A percentile compares a stretch with the other conserved stretches of the same genome.
Evolutionary conservation across 2,888 invertebrate species (phyloP).

Genomic region (Sclerodermus sp.): DNA sequence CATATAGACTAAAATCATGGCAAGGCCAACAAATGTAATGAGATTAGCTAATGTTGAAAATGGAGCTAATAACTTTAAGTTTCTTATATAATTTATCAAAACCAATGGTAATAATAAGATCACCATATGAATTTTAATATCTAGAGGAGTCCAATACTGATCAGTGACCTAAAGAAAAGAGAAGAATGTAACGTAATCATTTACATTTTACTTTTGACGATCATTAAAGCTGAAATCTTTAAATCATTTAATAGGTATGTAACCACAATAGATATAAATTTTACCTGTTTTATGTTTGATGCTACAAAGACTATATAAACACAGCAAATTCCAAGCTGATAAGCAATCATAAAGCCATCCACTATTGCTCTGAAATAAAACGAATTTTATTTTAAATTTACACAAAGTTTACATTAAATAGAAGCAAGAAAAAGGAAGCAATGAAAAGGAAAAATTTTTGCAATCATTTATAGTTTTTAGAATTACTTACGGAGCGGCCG

Average conservation of each 20-base stretch:
- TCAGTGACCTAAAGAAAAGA: constrained; percentile 58
- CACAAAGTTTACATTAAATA: background rate
- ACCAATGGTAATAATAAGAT: constrained; percentile 73
- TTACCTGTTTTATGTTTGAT: constrained; percentile 66
- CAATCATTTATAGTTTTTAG: too few species aligned
- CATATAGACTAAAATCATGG: constrained; percentile 74
- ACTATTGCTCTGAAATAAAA: constrained; percentile 63
- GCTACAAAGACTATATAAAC: constrained; percentile 83
- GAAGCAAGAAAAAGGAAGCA: background rate
- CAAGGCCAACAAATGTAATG: constrained; percentile 75
- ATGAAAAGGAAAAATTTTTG: too few species aligned
- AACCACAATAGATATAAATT: constrained; percentile 4
- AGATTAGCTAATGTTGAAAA: constrained; percentile 82
- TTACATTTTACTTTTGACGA: background rate
- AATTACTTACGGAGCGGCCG: constrained; percentile 60
- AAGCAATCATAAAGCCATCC: constrained; percentile 73
- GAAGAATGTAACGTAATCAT: background rate
- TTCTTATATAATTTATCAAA: constrained; percentile 71
- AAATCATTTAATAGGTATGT: constrained; percentile 9
- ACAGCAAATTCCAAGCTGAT: constrained; percentile 87
- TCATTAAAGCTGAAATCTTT: constrained; percentile 2
- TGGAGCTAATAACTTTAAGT: constrained; percentile 78
- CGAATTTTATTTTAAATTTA: too few species aligned
- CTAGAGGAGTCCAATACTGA: constrained; percentile 53
- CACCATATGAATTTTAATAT: constrained; percentile 70